phyloP scores from a whole-genome alignment of 2,113 vertebrate species.

The Helogale parvula region DNA sequence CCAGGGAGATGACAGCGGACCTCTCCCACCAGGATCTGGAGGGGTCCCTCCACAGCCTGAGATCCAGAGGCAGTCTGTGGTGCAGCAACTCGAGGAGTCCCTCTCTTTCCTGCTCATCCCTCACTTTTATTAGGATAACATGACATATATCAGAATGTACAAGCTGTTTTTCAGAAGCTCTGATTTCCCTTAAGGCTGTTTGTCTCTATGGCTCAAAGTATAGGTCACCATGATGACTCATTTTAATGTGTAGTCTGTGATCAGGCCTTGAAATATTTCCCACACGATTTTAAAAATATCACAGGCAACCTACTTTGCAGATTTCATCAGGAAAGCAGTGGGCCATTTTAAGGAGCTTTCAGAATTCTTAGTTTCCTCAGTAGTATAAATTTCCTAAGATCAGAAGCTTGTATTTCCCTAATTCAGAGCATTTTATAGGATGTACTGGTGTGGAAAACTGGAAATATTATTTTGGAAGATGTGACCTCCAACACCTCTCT shows the following conservation, averaged over 20 bases:
- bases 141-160: neutral
- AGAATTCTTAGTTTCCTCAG: neutral
- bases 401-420: neutral
- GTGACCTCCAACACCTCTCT: neutral
- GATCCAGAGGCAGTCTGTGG: neutral
- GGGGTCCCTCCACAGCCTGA: neutral
- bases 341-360: neutral
- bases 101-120: neutral
- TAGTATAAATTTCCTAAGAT: neutral
- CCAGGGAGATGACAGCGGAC: neutral
- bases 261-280: conserved; percentile 37
- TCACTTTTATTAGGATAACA: neutral
- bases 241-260: conserved; percentile 56
- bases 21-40: neutral
- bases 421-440: neutral
- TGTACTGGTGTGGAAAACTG: neutral
- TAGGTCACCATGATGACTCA: conserved; percentile 57
- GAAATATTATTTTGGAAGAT: neutral
- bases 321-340: conserved; percentile 33
- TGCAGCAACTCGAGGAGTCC: neutral
- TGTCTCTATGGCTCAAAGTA: neutral
- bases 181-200: conserved; percentile 41
- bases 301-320: conserved; percentile 42
- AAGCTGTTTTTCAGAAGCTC: conserved; percentile 14
- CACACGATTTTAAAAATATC: conserved; percentile 64